phyloP scores from a whole-genome alignment of 2,113 vertebrate genomes.

The Tretioscincus oriximinensis region DNA sequence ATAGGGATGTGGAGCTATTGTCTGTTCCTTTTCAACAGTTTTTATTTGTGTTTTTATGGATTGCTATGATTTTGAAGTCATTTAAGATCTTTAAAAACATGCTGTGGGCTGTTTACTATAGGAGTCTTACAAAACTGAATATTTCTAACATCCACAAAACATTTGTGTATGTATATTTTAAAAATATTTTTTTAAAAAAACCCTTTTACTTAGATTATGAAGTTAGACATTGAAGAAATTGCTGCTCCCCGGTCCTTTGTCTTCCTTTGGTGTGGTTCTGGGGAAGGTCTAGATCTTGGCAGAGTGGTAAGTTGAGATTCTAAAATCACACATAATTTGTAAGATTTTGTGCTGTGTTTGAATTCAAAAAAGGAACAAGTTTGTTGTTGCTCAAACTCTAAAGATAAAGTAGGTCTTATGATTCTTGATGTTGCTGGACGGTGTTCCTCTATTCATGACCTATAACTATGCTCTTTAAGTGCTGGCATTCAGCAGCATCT shows the following conservation, averaged over 20 bases:
- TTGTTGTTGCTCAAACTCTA: conserved; percentile 12
- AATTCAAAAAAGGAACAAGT: background rate
- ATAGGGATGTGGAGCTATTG: background rate
- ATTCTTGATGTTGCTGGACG: too few species aligned
- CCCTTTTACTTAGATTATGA: conserved; percentile 88
- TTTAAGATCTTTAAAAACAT: background rate
- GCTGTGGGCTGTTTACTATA: background rate
- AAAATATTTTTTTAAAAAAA: background rate
- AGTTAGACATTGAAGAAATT: conserved; percentile 98
- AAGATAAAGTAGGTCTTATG: too few species aligned
- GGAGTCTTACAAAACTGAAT: background rate
- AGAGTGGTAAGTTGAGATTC: conserved; percentile 85
- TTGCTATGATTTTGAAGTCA: background rate
- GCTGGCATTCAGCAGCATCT: too few species aligned
- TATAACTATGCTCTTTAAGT: too few species aligned
- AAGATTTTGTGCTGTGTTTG: conserved; percentile 13
- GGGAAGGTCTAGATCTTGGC: conserved; percentile 94
- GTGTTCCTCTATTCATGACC: too few species aligned
- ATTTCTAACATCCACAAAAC: background rate
- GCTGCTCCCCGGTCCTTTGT: conserved; percentile 92
- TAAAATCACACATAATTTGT: conserved; percentile 45
- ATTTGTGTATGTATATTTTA: background rate
- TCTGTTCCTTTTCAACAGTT: background rate
- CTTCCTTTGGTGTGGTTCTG: conserved; percentile 97
- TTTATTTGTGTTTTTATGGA: background rate